These are phyloP conservation scores for Myripristis jacobus DNA, from an alignment of 2,797 vertebrate genomes.

Conservation along the genomic window DNA sequence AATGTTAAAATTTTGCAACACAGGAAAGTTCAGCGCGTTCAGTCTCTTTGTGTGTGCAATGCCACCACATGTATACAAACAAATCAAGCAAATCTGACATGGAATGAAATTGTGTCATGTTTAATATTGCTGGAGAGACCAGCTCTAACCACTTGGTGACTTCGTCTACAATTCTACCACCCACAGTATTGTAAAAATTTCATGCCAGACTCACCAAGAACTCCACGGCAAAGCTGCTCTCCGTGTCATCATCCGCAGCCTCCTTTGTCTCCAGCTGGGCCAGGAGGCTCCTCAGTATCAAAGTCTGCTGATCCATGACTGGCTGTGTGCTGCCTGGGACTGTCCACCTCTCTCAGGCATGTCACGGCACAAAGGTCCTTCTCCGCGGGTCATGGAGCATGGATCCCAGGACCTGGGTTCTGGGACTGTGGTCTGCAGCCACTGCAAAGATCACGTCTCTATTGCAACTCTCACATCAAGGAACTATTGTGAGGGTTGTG, in stretches of 20 bases:
- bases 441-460: constrained; percentile 60
- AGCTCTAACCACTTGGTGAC: not conserved
- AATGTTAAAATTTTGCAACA: constrained; percentile 14
- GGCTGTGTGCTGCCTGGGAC: constrained; percentile 47
- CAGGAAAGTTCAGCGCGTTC: constrained; percentile 7
- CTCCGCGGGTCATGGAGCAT: constrained; percentile 42
- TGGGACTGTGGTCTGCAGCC: constrained; percentile 28
- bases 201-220: constrained; percentile 79
- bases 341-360: constrained; percentile 69
- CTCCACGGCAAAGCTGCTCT: constrained; percentile 78
- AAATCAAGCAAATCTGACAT: not conserved
- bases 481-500: constrained; percentile 65
- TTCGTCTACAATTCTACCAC: not conserved
- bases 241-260: constrained; percentile 70
- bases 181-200: not conserved
- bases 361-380: constrained; percentile 63
- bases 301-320: constrained; percentile 88
- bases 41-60: not conserved
- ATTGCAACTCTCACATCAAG: constrained; percentile 63
- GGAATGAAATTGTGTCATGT: not conserved
- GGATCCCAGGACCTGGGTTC: constrained; percentile 8
- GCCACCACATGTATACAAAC: not conserved
- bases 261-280: constrained; percentile 82
- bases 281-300: constrained; percentile 86
- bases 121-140: not conserved